Base-by-base conservation (phyloP, 64 coral and sea anemone genomes). In the Stylophora pistillata region DNA sequence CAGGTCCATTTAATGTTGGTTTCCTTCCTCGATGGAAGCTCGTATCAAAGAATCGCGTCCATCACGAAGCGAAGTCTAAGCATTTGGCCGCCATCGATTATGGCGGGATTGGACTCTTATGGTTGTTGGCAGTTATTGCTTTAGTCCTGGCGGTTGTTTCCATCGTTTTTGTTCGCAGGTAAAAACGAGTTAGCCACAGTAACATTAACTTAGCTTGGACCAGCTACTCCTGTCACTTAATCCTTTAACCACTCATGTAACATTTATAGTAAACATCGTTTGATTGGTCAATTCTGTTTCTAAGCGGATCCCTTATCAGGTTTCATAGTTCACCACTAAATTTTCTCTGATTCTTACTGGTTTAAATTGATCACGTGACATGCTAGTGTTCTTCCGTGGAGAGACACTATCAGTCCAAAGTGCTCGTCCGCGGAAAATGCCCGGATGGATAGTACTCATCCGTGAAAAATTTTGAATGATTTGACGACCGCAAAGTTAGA, bases 161-260 rank as follows among this genome's bases (percentile, higher is more conserved):
- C 20, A 5, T 66, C 7, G 79, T 82, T 6, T 63, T 82, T n/a
- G 32, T 82, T 65, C 59, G 21, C 58, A 82, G 79, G 79, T 82
- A 82, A 82, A 31, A 21, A 9, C 23, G 23, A 25, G 7, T 23
- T 1, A 23, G 20, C n/a, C n/a, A n/a, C n/a, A n/a, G 21, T 18
- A 21, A 21, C 61, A 21, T 64, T 64, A 47, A 47, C 7, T 47
- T 47, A 47, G 37, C 37, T 47, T 7, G 37, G 3, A 47, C 7
- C 37, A 47, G 37, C 37, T 47, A 47, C 37, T 47, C n/a, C n/a
- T 47, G 37, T 47, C 37, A 47, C 37, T 47, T 3, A 47, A 47
- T 47, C 37, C 3, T 47, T 47, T 47, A 47, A n/a, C n/a, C n/a
- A n/a, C n/a, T n/a, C n/a, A n/a, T n/a, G n/a, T n/a, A n/a, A n/a